phyloP scores from a whole-genome alignment of 2,888 invertebrate species.

The Yponomeuta sedellus region DNA sequence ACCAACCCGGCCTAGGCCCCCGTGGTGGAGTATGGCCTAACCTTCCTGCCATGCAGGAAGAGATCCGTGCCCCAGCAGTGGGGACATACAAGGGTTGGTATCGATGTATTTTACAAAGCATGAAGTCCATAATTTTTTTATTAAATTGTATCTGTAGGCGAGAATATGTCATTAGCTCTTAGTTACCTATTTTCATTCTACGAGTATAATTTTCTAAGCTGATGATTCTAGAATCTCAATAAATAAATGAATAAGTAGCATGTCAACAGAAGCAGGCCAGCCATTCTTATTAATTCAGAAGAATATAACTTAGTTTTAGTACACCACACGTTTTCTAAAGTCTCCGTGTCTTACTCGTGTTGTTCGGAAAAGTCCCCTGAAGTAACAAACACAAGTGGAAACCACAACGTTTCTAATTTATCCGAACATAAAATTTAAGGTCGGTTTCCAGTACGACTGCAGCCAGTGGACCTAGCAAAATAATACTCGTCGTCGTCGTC shows the following conservation, averaged over 20 bases:
- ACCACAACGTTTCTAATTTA: conserved; percentile 9
- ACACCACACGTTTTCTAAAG: not conserved
- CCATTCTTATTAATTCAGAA: not conserved
- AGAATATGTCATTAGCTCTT: too few species aligned
- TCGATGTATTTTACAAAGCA: too few species aligned
- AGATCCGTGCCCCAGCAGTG: too few species aligned
- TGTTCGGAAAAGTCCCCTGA: not conserved
- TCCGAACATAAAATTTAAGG: conserved; percentile 1
- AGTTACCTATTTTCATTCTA: too few species aligned
- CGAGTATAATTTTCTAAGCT: too few species aligned
- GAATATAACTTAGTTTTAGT: not conserved
- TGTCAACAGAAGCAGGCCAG: not conserved
- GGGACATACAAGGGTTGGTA: too few species aligned
- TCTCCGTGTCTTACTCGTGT: not conserved
- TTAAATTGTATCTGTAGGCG: too few species aligned
- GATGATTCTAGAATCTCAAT: too few species aligned
- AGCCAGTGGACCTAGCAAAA: not conserved
- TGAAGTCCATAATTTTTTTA: too few species aligned
- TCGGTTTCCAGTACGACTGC: not conserved
- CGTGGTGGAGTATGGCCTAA: too few species aligned
- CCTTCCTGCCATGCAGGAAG: too few species aligned
- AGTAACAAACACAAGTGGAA: not conserved
- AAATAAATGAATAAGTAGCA: not conserved
- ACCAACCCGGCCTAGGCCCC: too few species aligned
- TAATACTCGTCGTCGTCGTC: not conserved